Evolutionary conservation across 2,797 vertebrate species (phyloP).

Genomic region (Gallinago stenura): DNA sequence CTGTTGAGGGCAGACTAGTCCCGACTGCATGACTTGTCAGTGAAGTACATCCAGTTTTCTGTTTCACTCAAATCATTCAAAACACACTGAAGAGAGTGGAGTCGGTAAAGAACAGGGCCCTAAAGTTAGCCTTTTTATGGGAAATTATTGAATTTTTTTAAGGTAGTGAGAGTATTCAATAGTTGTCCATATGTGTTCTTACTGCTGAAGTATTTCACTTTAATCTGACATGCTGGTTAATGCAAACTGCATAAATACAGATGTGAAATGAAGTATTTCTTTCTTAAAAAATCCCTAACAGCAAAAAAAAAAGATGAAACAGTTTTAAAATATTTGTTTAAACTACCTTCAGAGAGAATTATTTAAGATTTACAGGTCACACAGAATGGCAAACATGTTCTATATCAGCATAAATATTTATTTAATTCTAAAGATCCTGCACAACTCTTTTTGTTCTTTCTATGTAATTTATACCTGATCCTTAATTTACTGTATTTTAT

Average conservation of each 20-base stretch:
- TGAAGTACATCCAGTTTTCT: neutral
- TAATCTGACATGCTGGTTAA: neutral
- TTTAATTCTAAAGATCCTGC: neutral
- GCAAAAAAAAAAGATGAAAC: neutral
- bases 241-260: neutral
- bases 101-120: neutral
- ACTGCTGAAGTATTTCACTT: neutral
- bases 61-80: neutral
- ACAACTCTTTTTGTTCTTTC: neutral
- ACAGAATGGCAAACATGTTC: neutral
- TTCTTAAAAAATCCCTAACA: neutral
- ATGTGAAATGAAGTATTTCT: neutral
- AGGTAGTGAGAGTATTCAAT: neutral
- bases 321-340: neutral
- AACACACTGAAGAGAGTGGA: neutral
- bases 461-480: neutral
- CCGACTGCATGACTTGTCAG: accelerated
- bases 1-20: constrained; percentile 30
- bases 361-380: neutral
- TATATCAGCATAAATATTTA: neutral
- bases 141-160: neutral
- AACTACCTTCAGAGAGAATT: constrained; percentile 14
- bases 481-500: neutral
- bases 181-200: neutral
- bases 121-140: neutral